Evolutionary conservation across 2,888 invertebrate genomes (phyloP), one percentile per base, ranked within the genome.

Genomic region (Lysandra coridon): DNA sequence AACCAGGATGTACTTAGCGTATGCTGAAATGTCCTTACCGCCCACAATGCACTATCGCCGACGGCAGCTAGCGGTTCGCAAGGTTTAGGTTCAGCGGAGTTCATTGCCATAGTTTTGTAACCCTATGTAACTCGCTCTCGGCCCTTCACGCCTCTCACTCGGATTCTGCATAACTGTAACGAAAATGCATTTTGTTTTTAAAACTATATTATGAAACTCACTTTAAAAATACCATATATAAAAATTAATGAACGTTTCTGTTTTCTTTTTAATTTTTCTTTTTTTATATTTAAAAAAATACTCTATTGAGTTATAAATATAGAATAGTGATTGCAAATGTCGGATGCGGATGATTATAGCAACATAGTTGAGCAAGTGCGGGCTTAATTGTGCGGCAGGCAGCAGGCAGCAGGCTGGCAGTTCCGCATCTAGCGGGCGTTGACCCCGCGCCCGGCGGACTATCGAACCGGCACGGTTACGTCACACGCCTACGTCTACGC

Each of bases 71-170:
- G 94, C 94, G 94, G 94, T 92, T 93, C 85, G 92, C 94, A 93
- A 92, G 93, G 92, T 93, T 91, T 90, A 92, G 94, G 95, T 94
- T 95, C 91, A 95, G 86, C 84, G 84, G 89, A 86, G 95, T 94
- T 95, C 95, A 94, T 94, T 95, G 95, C 94, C 95, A 95, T 91
- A 95, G 94, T 95, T 95, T 93, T 93, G 93, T 94, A 94, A 95
- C 94, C 94, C 94, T 92, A 95, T 95, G 93, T 92, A 95, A 95
- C 93, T 92, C 89, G 91, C 91, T 90, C 89, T 90, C 89, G 84
- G 90, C 91, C 93, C 92, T 92, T 89, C 87, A 83, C 87, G 88
- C 92, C 92, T 92, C 93, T 93, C 92, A 92, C 93, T 93, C 88
- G 80, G 79, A 83, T 84, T 83, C 82, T 82, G 82, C 82, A 81